A percentile compares a stretch with the other conserved stretches of the same genome.
phyloP scores from a whole-genome alignment of 2,113 vertebrate species.

The Amphilophus citrinellus region DNA sequence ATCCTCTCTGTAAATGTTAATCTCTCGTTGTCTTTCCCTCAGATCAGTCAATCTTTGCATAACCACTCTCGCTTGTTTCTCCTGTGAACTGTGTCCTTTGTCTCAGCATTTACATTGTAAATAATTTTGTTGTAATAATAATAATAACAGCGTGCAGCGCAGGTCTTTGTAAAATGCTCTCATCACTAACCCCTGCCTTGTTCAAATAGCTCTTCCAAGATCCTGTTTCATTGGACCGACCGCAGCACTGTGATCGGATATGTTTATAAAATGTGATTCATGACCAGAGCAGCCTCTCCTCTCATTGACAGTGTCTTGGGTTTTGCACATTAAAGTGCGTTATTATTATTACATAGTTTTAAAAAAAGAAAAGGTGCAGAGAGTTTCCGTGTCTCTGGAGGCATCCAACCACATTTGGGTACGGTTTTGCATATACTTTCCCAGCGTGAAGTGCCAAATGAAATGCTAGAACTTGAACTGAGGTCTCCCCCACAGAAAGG shows the following conservation, averaged over 20 bases:
- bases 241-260: conserved; percentile 61
- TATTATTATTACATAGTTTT: conserved; percentile 64
- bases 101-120: conserved; percentile 45
- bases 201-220: conserved; percentile 47
- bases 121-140: conserved; percentile 46
- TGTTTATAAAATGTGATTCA: conserved; percentile 68
- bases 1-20: conserved; percentile 26
- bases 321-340: conserved; percentile 68
- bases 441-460: conserved; percentile 65
- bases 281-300: conserved; percentile 49
- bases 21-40: conserved; percentile 27
- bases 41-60: conserved; percentile 37
- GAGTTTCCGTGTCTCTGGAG: conserved; percentile 52
- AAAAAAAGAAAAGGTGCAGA: conserved; percentile 27
- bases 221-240: conserved; percentile 49
- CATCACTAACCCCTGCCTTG: conserved; percentile 45
- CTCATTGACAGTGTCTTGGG: conserved; percentile 55
- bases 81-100: neutral
- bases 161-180: conserved; percentile 26
- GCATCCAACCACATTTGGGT: conserved; percentile 66
- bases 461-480: conserved; percentile 75
- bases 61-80: conserved; percentile 48
- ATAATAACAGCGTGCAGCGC: conserved; percentile 10
- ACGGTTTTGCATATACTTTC: conserved; percentile 46
- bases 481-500: conserved; percentile 76